Conservation (phyloP, 1,140 invertebrate genomes). For the Himalopsyche phryganea region DNA sequence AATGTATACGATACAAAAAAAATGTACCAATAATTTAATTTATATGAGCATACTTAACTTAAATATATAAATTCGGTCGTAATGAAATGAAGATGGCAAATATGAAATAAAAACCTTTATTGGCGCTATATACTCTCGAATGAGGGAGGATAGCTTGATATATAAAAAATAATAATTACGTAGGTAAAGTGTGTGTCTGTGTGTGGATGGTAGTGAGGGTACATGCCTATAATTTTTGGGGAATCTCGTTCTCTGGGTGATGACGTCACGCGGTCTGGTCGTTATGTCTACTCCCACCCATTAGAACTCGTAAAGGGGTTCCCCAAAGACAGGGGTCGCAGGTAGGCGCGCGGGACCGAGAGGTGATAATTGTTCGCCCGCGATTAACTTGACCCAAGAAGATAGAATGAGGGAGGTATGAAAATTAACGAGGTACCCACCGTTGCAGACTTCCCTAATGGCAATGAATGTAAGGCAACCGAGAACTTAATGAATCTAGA, state of each 20-base stretch:
- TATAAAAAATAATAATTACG: no score
- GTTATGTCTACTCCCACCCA: constrained; percentile 13
- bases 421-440: constrained; percentile 3
- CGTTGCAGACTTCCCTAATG: neutral
- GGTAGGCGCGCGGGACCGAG: neutral
- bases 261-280: constrained; percentile 27
- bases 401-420: constrained; percentile 5
- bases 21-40: no score
- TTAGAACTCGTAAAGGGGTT: constrained; percentile 18
- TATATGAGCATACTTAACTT: no score
- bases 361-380: constrained; percentile 29
- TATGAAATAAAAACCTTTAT: no score
- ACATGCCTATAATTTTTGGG: constrained; percentile 21
- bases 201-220: neutral
- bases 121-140: no score
- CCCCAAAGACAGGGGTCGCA: constrained; percentile 15
- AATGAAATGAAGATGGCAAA: no score
- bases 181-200: no score
- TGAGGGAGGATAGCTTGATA: no score
- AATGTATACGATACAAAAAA: no score
- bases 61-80: no score
- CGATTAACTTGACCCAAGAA: constrained; percentile 25
- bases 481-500: no score
- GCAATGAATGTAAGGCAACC: no score
- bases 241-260: constrained; percentile 27